phyloP scores from a whole-genome alignment of 2,797 vertebrate genomes.

The Hephaestus fuliginosus region DNA sequence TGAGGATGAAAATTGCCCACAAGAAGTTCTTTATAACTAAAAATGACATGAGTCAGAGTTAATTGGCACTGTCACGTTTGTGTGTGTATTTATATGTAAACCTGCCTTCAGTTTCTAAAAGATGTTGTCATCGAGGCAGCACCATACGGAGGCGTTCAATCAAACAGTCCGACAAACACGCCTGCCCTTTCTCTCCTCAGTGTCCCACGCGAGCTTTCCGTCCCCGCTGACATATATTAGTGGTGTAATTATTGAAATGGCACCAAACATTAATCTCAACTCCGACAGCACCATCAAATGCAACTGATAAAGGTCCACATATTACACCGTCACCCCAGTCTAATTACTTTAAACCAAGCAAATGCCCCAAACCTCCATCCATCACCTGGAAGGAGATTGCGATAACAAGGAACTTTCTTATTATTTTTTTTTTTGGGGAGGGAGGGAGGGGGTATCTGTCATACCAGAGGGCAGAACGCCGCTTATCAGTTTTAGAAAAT shows the following conservation, averaged over 20 bases:
- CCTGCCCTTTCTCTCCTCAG: conserved; percentile 33
- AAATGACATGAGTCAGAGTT: not conserved
- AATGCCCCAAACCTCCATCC: conserved; percentile 48
- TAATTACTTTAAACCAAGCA: conserved; percentile 54
- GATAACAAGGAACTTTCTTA: conserved; percentile 19
- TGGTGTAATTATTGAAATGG: conserved; percentile 65
- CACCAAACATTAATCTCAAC: conserved; percentile 64
- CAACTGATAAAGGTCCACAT: conserved; percentile 63
- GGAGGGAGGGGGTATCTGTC: conserved; percentile 4
- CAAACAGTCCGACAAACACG: not conserved
- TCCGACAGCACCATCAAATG: conserved; percentile 30
- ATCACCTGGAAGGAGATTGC: conserved; percentile 46
- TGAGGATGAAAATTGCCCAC: not conserved
- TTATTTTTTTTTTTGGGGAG: conserved; percentile 5
- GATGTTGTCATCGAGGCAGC: conserved; percentile 1
- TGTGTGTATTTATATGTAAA: not conserved
- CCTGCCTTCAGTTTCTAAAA: conserved; percentile 3
- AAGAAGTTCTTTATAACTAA: not conserved
- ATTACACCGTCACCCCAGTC: conserved; percentile 37
- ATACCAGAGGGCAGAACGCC: not conserved
- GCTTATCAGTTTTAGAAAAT: conserved; percentile 36
- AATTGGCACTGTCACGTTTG: not conserved
- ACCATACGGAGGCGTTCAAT: conserved; percentile 6
- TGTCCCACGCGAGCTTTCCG: conserved; percentile 19
- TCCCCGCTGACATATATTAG: conserved; percentile 55